Evolutionary conservation across 1,140 invertebrate genomes (phyloP).

Genomic region (Gryon sp.): DNA sequence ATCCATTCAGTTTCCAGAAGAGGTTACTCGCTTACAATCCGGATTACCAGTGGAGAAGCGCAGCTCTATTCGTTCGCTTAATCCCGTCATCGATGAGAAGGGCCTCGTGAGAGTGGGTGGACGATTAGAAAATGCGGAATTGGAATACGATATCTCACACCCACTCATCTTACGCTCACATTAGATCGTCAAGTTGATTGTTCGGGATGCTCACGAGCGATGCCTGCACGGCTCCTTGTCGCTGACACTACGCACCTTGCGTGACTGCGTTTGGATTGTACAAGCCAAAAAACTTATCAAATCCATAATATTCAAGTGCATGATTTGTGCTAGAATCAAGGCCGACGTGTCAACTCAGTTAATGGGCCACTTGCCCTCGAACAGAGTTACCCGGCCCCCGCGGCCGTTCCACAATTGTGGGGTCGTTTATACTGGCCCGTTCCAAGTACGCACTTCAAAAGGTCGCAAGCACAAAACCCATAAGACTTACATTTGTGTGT

Average conservation of each 20-base stretch:
- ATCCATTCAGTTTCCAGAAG: background rate
- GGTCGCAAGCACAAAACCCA: slow-evolving; percentile 30
- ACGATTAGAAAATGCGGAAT: background rate
- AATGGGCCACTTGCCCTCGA: slow-evolving; percentile 12
- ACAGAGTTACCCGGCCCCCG: background rate
- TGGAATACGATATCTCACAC: background rate
- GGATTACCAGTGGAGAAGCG: too few species aligned
- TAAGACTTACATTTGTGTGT: slow-evolving; percentile 57
- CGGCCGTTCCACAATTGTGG: slow-evolving; percentile 34
- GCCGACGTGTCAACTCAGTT: background rate
- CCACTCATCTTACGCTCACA: slow-evolving; percentile 12
- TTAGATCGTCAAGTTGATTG: slow-evolving; percentile 4
- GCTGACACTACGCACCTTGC: slow-evolving; percentile 4
- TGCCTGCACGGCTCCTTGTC: slow-evolving; percentile 7
- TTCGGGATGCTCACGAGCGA: slow-evolving; percentile 1
- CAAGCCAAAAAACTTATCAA: background rate
- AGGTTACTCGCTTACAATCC: background rate
- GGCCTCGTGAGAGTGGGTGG: background rate
- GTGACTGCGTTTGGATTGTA: background rate
- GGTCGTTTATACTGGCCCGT: slow-evolving; percentile 69
- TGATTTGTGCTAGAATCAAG: background rate
- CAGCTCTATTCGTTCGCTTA: background rate
- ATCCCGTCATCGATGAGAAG: background rate
- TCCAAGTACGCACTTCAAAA: slow-evolving; percentile 49
- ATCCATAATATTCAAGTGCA: slow-evolving; percentile 4